phyloP scores from a whole-genome alignment of 2,113 vertebrate species.

The Cacatua alba region DNA sequence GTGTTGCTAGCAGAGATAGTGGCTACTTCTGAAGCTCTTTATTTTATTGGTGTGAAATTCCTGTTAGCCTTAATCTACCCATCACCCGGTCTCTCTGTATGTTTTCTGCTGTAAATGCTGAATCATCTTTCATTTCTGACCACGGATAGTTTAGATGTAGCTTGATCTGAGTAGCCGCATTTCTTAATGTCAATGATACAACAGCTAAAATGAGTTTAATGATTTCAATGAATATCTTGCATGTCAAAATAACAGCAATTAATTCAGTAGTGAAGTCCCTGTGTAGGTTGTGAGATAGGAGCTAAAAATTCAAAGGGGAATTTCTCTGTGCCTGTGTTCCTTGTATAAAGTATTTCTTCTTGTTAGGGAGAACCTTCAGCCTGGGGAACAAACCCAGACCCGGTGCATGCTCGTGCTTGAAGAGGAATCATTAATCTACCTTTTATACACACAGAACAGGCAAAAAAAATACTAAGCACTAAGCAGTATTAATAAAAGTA shows the following conservation, averaged over 20 bases:
- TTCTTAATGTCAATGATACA: not conserved
- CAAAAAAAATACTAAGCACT: not conserved
- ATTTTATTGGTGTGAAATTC: not conserved
- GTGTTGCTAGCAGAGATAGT: not conserved
- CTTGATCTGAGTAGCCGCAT: not conserved
- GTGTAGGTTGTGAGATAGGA: not conserved
- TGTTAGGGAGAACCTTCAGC: not conserved
- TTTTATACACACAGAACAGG: not conserved
- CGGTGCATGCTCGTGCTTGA: not conserved
- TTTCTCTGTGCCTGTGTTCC: not conserved
- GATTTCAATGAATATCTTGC: not conserved
- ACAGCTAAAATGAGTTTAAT: not conserved
- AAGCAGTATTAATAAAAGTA: not conserved
- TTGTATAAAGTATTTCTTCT: not conserved
- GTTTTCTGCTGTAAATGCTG: not conserved
- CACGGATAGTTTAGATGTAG: not conserved
- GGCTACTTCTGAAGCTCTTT: not conserved
- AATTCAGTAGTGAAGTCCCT: not conserved
- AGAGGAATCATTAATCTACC: not conserved
- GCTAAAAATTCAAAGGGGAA: not conserved
- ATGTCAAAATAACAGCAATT: not conserved
- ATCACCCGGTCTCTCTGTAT: not conserved
- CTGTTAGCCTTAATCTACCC: not conserved
- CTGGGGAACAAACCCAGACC: rapidly evolving
- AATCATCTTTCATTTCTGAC: not conserved